A percentile compares a stretch with the other conserved stretches of the same genome.
Evolutionary conservation across 2,888 invertebrate species (phyloP).

Genomic region (Catocala sponsa): DNA sequence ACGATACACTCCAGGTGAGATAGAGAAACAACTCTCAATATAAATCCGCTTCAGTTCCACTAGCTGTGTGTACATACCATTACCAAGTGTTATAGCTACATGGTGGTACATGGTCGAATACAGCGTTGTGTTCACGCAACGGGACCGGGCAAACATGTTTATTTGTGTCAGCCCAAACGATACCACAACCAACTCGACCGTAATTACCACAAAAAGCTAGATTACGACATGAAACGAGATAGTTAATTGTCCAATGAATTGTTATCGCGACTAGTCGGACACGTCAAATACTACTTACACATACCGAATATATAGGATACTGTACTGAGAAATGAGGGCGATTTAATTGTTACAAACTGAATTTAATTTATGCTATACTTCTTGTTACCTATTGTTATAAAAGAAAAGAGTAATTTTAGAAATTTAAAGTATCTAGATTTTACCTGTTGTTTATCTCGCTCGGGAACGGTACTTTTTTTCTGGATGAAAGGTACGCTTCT

Average conservation of each 20-base stretch:
- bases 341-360: too few relatives aligned
- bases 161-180: slow-evolving; percentile 60
- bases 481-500: too few relatives aligned
- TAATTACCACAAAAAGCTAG: slow-evolving; percentile 45
- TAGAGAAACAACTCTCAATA: too few relatives aligned
- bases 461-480: too few relatives aligned
- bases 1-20: too few relatives aligned
- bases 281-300: slow-evolving; percentile 3
- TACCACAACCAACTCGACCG: slow-evolving; percentile 43
- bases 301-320: not conserved
- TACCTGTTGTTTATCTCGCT: too few relatives aligned
- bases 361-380: too few relatives aligned
- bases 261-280: slow-evolving; percentile 22
- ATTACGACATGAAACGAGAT: slow-evolving; percentile 33
- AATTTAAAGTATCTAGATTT: too few relatives aligned
- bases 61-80: not conserved
- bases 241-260: slow-evolving; percentile 30
- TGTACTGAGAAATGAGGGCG: too few relatives aligned
- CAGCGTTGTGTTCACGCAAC: slow-evolving; percentile 25
- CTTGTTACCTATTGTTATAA: too few relatives aligned
- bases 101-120: not conserved
- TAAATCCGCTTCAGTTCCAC: not conserved
- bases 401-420: too few relatives aligned
- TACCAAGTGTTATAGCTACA: not conserved
- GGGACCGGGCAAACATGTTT: slow-evolving; percentile 62